Percentiles rank a stretch among this genome's conserved stretches.
Evolutionary conservation across 2,797 vertebrate genomes (phyloP).

Genomic region (Heliangelus exortis): DNA sequence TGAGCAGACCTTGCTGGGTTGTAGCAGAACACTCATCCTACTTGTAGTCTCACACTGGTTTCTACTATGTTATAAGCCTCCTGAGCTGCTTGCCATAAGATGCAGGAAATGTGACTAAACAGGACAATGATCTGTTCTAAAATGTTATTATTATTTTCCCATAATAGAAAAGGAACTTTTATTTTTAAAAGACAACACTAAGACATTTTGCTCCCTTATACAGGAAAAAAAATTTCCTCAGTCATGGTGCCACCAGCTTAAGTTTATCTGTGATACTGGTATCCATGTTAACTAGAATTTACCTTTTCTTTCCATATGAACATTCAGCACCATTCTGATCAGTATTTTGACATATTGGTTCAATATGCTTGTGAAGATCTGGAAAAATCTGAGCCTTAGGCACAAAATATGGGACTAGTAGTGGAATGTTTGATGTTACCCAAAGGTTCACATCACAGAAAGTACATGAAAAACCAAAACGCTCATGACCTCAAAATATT

Average conservation of each 20-base stretch:
- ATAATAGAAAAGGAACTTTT: not conserved
- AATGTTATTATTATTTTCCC: not conserved
- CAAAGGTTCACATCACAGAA: not conserved
- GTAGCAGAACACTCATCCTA: not conserved
- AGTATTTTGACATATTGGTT: not conserved
- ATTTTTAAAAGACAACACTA: not conserved
- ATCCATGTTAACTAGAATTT: not conserved
- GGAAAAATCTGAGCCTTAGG: not conserved
- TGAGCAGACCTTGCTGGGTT: not conserved
- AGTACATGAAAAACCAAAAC: not conserved
- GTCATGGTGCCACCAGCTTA: not conserved
- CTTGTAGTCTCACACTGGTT: not conserved
- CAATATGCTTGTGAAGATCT: not conserved
- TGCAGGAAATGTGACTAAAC: not conserved
- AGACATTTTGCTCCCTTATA: not conserved
- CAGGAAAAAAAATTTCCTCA: not conserved
- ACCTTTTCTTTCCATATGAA: not conserved
- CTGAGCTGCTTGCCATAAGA: not conserved
- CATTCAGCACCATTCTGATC: not conserved
- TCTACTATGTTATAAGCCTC: not conserved
- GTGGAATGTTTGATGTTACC: not conserved
- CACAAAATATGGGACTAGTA: not conserved
- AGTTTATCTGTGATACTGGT: not conserved
- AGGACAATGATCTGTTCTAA: not conserved
- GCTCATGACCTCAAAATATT: not conserved